A percentile compares a stretch with the other conserved stretches of the same genome.
phyloP scores from a whole-genome alignment of 2,888 invertebrate species.

The Hyles lineata region DNA sequence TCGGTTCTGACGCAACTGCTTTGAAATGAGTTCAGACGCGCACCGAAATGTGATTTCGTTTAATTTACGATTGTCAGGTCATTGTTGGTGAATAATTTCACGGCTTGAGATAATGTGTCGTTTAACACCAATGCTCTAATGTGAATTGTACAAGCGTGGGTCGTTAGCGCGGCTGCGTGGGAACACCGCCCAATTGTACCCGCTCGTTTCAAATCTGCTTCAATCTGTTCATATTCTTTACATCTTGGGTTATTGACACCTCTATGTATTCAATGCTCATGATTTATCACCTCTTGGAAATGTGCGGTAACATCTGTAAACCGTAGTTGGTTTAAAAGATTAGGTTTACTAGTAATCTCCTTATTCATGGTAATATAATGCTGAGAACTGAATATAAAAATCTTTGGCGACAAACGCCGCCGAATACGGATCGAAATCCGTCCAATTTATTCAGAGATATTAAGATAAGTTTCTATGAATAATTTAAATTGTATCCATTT shows the following conservation, averaged over 20 bases:
- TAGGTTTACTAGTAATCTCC: not conserved
- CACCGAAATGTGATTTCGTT: slow-evolving; percentile 1
- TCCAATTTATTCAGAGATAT: slow-evolving; percentile 8
- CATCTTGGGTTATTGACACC: slow-evolving; percentile 32
- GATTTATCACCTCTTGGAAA: not conserved
- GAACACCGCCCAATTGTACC: slow-evolving; percentile 65
- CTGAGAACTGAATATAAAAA: not conserved
- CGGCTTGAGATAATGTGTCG: slow-evolving; percentile 52
- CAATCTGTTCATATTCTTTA: slow-evolving; percentile 22
- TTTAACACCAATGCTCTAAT: slow-evolving; percentile 59
- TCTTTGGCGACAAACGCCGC: not conserved
- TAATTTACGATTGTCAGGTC: slow-evolving; percentile 28
- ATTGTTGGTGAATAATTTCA: slow-evolving; percentile 48
- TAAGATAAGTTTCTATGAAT: slow-evolving; percentile 10
- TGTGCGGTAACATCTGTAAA: not conserved
- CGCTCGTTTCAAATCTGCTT: slow-evolving; percentile 26
- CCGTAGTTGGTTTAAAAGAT: not conserved
- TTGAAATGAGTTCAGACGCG: no score
- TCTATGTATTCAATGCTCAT: no score
- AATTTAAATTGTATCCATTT: slow-evolving; percentile 18
- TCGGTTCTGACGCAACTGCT: no score
- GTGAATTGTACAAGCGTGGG: slow-evolving; percentile 59
- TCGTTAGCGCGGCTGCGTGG: slow-evolving; percentile 66
- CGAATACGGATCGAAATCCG: slow-evolving; percentile 12
- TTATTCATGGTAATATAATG: not conserved